These are phyloP conservation scores for Sylvia atricapilla DNA, from an alignment of 2,113 vertebrate species.

Conservation along the genomic window DNA sequence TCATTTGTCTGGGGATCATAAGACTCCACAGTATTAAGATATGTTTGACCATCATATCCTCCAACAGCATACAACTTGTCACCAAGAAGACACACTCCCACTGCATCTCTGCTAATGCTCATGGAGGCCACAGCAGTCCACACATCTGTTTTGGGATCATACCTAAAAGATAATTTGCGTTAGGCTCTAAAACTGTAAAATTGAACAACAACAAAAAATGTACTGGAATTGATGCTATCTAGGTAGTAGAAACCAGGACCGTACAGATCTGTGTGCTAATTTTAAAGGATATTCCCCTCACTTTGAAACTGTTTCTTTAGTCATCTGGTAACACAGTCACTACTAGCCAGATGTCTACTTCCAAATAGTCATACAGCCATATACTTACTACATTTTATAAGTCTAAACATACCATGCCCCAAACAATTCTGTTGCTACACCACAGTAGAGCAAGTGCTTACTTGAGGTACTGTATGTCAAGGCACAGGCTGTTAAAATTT, in stretches of 20 bases:
- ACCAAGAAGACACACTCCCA: constrained; percentile 96
- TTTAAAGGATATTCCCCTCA: background rate
- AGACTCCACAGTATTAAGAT: constrained; percentile 93
- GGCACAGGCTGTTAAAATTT: background rate
- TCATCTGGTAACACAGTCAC: background rate
- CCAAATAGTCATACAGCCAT: background rate
- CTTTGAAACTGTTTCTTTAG: background rate
- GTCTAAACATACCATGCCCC: background rate
- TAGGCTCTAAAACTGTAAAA: background rate
- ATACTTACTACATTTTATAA: background rate
- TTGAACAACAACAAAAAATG: background rate
- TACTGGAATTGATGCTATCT: background rate
- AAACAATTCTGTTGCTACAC: background rate
- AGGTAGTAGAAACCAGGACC: background rate
- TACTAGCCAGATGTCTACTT: background rate
- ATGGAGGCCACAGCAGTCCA: constrained; percentile 98
- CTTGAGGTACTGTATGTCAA: background rate
- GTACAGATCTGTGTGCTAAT: background rate
- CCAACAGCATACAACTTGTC: constrained; percentile 94
- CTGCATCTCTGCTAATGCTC: constrained; percentile 96
- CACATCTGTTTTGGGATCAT: constrained; percentile 94
- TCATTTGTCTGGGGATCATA: constrained; percentile 98
- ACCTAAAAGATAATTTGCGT: constrained; percentile 74
- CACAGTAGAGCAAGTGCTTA: background rate
- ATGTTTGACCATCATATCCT: constrained; percentile 94